Evolutionary conservation across 1,140 invertebrate genomes (phyloP), one percentile per base, ranked within the genome.

Genomic region (Leptonema lineaticorne): DNA sequence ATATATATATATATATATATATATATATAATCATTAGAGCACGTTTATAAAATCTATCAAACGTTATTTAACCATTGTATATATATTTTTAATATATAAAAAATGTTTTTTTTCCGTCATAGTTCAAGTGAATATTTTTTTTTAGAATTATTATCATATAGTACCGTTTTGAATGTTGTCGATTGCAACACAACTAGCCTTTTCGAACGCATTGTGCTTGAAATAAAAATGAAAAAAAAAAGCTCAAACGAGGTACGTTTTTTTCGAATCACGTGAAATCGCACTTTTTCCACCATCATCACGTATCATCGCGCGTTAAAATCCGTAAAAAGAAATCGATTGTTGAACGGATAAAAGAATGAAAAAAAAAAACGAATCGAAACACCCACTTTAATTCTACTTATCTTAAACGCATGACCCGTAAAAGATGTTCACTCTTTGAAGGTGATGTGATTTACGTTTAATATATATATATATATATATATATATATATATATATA

Each of bases 121-220:
- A 53, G 50, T 53, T 53, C 50, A 53, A 26, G 22, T 26, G 50
- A 53, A 53, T 53, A n/a, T n/a, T n/a, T n/a, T n/a, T 53, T 53
- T 53, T 53, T 53, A 20, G 50, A 24, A 24, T 53, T 53, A 53
- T 53, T 53, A 53, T 53, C 50, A 18, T 53, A 22, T 24, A 26
- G 50, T 53, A 53, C 50, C 50, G 50, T 53, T 53, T 53, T 53
- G 27, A 53, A 53, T 53, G 50, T 53, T 53, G 22, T 20, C 37
- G 50, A 20, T 53, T 53, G 50, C 50, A 22, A 22, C 20, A 53
- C 50, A 11, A 9, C 2, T 53, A 22, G 22, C 50, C 50, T 11
- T 24, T 53, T 53, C 27, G 24, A 14, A 53, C 50, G 50, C 50
- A 53, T 53, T 53, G 50, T 53, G 3, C 37, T 41, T 16, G 11